Evolutionary conservation across 2,888 invertebrate species (phyloP), one percentile per base, ranked within the genome.

Genomic region (Galerucella nymphaeae): DNA sequence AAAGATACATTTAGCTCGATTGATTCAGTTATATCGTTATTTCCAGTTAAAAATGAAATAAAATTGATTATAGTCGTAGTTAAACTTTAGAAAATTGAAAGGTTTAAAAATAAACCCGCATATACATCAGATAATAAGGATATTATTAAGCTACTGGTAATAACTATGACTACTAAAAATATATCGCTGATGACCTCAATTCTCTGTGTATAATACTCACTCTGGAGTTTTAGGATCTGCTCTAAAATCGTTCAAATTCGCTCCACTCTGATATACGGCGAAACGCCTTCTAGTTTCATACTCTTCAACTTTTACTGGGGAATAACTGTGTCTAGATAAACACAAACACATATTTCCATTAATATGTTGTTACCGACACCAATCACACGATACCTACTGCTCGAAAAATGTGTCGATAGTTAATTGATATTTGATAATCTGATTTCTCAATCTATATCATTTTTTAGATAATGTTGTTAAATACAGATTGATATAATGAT

Each of bases 201-300:
- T 38, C 30, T 38, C 8, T 38, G 30, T 38, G 30, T 38, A 38
- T 38, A 8, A 13, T 58, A 64, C 70, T 70, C 42, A 70, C 70
- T 57, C 63, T 42, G 23, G 42, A 2, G 70, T 57, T 57, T 70
- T 70, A 64, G 38, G 63, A 45, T 63, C 55, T 3, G 4, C n/a
- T 13, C 13, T 20, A 53, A 57, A n/a, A n/a, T 53, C 13, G 13
- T 16, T 42, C 41, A 70, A 42, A 42, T 64, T 63, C 18, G 42
- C 41, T 42, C n/a, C 58, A 70, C 70, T 70, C 57, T 70, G 70
- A 50, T 48, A 70, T 30, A 70, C 70, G 5, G 50, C 70, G 23
- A 20, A 23, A 9, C 70, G 63, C n/a, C 70, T 70, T 23, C 64
- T 20, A 5, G 13, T 63, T 14, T 57, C 62, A 13, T 64, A 53